phyloP scores from a whole-genome alignment of 2,888 invertebrate genomes.

The Prosopocoilus inquinatus region DNA sequence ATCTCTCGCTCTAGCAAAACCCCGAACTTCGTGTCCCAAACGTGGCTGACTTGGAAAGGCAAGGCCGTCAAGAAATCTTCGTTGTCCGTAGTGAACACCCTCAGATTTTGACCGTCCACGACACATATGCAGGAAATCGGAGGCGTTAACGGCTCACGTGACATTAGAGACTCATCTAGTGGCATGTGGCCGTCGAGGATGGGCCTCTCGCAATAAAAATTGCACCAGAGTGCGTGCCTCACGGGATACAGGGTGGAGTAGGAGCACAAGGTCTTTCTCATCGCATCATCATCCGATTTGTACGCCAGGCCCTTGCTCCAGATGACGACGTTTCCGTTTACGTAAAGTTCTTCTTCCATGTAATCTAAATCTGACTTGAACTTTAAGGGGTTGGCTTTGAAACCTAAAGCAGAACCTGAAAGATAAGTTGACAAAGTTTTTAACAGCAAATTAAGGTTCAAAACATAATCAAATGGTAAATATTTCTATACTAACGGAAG shows the following conservation, averaged over 20 bases:
- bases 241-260: slow-evolving; percentile 83
- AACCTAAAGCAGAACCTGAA: slow-evolving; percentile 1
- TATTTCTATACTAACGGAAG: too few species aligned
- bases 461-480: too few species aligned
- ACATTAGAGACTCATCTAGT: slow-evolving; percentile 5
- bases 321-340: slow-evolving; percentile 79
- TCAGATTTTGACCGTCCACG: slow-evolving; percentile 72
- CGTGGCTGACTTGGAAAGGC: slow-evolving; percentile 75
- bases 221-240: slow-evolving; percentile 77
- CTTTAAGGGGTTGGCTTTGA: slow-evolving; percentile 44
- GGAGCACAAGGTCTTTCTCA: slow-evolving; percentile 62
- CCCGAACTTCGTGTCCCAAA: slow-evolving; percentile 85
- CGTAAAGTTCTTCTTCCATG: slow-evolving; percentile 85
- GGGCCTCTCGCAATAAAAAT: slow-evolving; percentile 59
- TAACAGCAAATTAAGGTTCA: too few species aligned
- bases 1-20: slow-evolving; percentile 76
- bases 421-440: too few species aligned
- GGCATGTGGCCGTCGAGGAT: slow-evolving; percentile 50
- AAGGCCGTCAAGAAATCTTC: slow-evolving; percentile 80
- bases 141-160: slow-evolving; percentile 44
- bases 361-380: slow-evolving; percentile 48
- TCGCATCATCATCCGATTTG: slow-evolving; percentile 54
- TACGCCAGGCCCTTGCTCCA: slow-evolving; percentile 69
- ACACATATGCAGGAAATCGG: slow-evolving; percentile 68
- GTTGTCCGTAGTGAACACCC: slow-evolving; percentile 75